These are phyloP conservation scores for Gyrodactylus bullatarudis DNA, from an alignment of 1,140 invertebrate species.

Conservation along the genomic window DNA sequence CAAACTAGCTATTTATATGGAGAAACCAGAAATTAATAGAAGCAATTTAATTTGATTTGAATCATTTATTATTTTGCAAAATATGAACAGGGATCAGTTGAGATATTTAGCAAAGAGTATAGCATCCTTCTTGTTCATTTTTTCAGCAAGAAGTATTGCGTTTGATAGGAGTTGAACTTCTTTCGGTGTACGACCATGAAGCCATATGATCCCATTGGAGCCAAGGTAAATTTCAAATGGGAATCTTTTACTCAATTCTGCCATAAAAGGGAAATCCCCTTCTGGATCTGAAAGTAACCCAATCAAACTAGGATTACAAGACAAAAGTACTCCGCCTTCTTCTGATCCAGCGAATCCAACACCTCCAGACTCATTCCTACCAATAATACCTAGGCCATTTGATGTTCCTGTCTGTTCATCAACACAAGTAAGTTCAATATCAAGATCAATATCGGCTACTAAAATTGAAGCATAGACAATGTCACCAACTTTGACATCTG, in stretches of 20 bases:
- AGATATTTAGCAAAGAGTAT: too few relatives aligned
- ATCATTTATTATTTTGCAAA: too few relatives aligned
- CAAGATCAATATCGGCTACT: background rate
- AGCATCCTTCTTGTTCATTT: background rate
- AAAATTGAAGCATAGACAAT: background rate
- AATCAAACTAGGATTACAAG: background rate
- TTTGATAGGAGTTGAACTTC: background rate
- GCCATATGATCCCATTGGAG: background rate
- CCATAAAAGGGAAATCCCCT: background rate
- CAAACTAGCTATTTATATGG: too few relatives aligned
- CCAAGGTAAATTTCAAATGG: background rate
- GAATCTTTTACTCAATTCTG: background rate
- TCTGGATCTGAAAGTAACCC: background rate
- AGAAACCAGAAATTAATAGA: too few relatives aligned
- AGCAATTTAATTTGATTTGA: too few relatives aligned
- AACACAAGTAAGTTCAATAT: background rate
- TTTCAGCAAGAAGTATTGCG: background rate
- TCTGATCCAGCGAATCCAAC: background rate
- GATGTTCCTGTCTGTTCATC: background rate
- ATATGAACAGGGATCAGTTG: too few relatives aligned
- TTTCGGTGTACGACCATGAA: background rate
- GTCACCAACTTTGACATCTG: background rate
- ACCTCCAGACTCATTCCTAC: background rate
- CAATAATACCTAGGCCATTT: background rate
- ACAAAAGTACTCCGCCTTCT: background rate